phyloP scores from a whole-genome alignment of 2,113 vertebrate genomes.

The Phaethon lepturus region DNA sequence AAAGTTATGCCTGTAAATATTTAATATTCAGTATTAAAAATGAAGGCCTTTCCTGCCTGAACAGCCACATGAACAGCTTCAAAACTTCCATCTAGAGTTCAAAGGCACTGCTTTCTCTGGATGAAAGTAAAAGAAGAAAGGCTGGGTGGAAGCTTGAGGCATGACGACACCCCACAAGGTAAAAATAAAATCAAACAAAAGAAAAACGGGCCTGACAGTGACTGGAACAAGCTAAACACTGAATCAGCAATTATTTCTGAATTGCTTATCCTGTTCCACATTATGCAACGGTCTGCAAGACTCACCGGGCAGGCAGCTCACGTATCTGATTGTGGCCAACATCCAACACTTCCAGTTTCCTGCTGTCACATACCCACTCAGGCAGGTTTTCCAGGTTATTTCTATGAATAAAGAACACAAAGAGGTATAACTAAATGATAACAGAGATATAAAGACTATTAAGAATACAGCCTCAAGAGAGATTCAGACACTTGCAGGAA shows the following conservation, averaged over 20 bases:
- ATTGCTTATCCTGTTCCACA: background rate
- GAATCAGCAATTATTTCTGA: slow-evolving; percentile 48
- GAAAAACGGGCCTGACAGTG: slow-evolving; percentile 16
- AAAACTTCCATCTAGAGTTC: slow-evolving; percentile 15
- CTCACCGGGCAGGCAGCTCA: slow-evolving; percentile 92
- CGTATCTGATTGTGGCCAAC: slow-evolving; percentile 90
- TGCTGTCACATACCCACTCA: slow-evolving; percentile 93
- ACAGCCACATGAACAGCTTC: background rate
- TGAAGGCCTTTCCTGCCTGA: background rate
- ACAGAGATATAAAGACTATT: background rate
- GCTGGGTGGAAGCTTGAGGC: background rate
- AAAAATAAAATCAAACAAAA: slow-evolving; percentile 50
- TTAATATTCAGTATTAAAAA: slow-evolving; percentile 51
- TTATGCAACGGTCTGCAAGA: slow-evolving; percentile 1
- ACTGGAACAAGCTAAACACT: slow-evolving; percentile 42
- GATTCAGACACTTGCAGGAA: background rate
- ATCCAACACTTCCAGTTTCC: slow-evolving; percentile 94
- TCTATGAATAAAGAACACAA: slow-evolving; percentile 73
- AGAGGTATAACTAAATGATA: background rate
- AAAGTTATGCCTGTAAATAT: slow-evolving; percentile 40
- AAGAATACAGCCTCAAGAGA: background rate
- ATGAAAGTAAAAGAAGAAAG: slow-evolving; percentile 50
- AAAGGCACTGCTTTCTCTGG: slow-evolving; percentile 17
- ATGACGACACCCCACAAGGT: background rate
- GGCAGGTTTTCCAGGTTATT: slow-evolving; percentile 90